Base-by-base conservation (phyloP, 2,797 vertebrate genomes). In the Crax fasciolata region DNA sequence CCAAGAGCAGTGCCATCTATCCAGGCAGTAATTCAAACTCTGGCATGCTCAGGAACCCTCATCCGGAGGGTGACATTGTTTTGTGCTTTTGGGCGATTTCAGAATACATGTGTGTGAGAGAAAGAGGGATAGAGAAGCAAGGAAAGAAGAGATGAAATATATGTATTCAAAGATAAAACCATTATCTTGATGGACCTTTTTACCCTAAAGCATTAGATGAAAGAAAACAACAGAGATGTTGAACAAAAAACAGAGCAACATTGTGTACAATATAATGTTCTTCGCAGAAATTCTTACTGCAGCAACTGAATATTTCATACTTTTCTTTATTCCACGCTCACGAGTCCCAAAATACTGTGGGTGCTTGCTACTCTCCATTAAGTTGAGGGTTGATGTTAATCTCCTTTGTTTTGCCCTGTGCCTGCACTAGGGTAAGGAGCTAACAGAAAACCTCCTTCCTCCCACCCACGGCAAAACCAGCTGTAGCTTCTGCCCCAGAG, bases 21-120 rank as follows among this genome's bases (percentile, higher is more conserved):
- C 6, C 17, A 66, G 75, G 12, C 25, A 38, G 20, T 7, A 62
- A 80, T 66, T 55, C 48, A 51, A 66, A 43, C 30, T 52, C 43
- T 48, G 55, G 38, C 15, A 65, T 4, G 20, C 59, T 78, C 63
- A 66, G 78, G 13, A 76, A 28, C 21, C 28, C 12, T 51, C 11
- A 19, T 18, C 13, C 13, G 15, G 27, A 38, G 28, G 48, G 13
- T 65, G 57, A 49, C 39, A n/a, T 46, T 57, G 55, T 44, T 62
- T 44, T 49, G 66, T 54, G 63, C 51, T 58, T 62, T 71, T 76
- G 17, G 32, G 20, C 46, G 32, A 13, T 88, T 61, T 58, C 46
- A 21, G 55, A 75, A 73, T 16, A 20, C 0, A 1, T 2, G 2
- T 20, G 8, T 13, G 23, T 3, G 11, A 0, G 6, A 2, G 39